A percentile compares a stretch with the other conserved stretches of the same genome.
Evolutionary conservation across 1,140 invertebrate species (phyloP).

Genomic region (Probaryconus sp.): DNA sequence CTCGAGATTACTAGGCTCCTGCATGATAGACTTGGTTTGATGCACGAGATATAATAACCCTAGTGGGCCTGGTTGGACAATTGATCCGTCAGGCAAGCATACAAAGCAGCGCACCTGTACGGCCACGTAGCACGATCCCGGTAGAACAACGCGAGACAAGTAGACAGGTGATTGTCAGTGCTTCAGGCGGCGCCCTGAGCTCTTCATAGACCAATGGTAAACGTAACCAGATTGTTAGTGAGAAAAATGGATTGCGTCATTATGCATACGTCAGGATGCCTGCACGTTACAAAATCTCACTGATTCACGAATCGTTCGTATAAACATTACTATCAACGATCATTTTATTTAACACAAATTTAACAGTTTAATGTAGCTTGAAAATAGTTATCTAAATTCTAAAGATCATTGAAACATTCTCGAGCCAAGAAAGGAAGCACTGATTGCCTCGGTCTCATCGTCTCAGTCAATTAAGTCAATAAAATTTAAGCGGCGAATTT

Average conservation of each 20-base stretch:
- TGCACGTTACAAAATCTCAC: no score
- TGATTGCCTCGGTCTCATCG: slow-evolving; percentile 66
- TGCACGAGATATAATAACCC: slow-evolving; percentile 46
- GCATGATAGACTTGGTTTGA: slow-evolving; percentile 37
- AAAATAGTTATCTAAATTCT: no score
- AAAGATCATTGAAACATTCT: slow-evolving; percentile 55
- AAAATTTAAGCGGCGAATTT: slow-evolving; percentile 65
- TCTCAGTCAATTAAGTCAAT: slow-evolving; percentile 74
- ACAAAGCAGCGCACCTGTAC: slow-evolving; percentile 66
- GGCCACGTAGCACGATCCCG: slow-evolving; percentile 34
- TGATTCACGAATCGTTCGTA: no score
- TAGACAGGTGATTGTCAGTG: slow-evolving; percentile 76
- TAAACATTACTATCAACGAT: no score
- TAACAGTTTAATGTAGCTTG: no score
- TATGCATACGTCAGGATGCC: slow-evolving; percentile 9
- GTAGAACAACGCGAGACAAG: slow-evolving; percentile 63
- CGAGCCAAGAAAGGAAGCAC: slow-evolving; percentile 64
- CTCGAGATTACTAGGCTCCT: slow-evolving; percentile 26
- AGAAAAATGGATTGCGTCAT: slow-evolving; percentile 5
- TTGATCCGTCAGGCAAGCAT: slow-evolving; percentile 67
- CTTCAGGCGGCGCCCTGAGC: slow-evolving; percentile 66
- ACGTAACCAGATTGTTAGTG: slow-evolving; percentile 25
- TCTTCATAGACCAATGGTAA: slow-evolving; percentile 57
- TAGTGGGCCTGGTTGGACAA: slow-evolving; percentile 55
- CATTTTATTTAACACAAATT: no score